Percentiles rank a stretch among this genome's conserved stretches.
These are phyloP conservation scores for Spatulosminthurus flaviceps DNA, from an alignment of 2,888 invertebrate genomes.

Conservation along the genomic window DNA sequence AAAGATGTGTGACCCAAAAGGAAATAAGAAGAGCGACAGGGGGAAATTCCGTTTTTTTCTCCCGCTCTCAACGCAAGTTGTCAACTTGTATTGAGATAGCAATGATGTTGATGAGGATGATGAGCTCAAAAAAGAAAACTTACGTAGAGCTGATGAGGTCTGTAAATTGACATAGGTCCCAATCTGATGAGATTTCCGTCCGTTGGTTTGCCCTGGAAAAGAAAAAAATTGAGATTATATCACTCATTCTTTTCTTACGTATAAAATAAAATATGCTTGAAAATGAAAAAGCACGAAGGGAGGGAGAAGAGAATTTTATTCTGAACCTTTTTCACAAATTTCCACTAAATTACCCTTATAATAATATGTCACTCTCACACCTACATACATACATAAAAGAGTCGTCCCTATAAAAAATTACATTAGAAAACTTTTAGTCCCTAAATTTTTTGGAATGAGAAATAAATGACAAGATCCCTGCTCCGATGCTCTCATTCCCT, in stretches of 20 bases:
- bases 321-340: neutral
- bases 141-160: conserved; percentile 53
- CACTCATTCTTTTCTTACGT: neutral
- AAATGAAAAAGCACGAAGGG: neutral
- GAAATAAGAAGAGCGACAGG: no score
- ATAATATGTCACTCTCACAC: neutral
- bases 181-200: conserved; percentile 53
- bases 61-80: no score
- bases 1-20: no score
- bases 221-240: conserved; percentile 37
- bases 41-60: no score
- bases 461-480: neutral
- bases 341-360: neutral
- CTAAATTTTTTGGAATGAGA: neutral
- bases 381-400: neutral
- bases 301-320: neutral
- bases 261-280: neutral
- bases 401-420: neutral
- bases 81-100: no score
- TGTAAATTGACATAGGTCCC: conserved; percentile 53
- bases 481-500: no score
- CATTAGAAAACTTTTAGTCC: no score
- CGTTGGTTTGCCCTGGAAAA: conserved; percentile 37
- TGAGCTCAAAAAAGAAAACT: conserved; percentile 32
- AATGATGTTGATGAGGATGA: neutral